Conservation (phyloP, 2,888 invertebrate species). For the Meiosimyza platycephala region DNA sequence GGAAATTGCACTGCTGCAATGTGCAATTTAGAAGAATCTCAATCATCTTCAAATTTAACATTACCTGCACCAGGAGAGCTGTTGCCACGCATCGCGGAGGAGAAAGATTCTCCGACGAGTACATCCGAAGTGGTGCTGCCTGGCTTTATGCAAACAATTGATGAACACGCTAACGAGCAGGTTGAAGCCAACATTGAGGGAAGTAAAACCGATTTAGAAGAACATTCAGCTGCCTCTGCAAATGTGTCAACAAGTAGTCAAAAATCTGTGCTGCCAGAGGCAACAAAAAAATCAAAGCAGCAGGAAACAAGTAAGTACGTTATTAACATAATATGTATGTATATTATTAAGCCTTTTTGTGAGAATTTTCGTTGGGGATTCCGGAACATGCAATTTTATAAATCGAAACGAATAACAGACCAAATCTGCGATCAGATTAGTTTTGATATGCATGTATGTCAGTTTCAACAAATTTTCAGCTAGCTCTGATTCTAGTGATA, state of each 20-base stretch:
- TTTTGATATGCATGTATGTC: too few relatives aligned
- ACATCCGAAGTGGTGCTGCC: constrained; percentile 43
- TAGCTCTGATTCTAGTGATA: too few relatives aligned
- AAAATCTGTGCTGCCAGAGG: neutral
- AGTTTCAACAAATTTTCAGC: too few relatives aligned
- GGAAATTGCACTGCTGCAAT: constrained; percentile 25
- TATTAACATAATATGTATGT: neutral
- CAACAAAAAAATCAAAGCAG: neutral
- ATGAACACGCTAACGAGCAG: constrained; percentile 48
- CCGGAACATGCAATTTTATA: too few relatives aligned
- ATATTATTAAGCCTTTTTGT: too few relatives aligned
- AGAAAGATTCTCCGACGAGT: constrained; percentile 71
- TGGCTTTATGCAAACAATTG: constrained; percentile 59
- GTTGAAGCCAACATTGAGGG: neutral
- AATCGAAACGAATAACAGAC: too few relatives aligned
- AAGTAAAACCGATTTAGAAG: neutral
- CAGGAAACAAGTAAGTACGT: neutral
- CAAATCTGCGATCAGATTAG: too few relatives aligned
- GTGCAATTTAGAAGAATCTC: constrained; percentile 39
- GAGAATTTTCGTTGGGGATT: too few relatives aligned
- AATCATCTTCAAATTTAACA: constrained; percentile 60
- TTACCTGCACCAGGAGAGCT: constrained; percentile 71
- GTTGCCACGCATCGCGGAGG: constrained; percentile 87
- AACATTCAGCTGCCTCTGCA: neutral
- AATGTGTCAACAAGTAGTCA: neutral